Evolutionary conservation across 2,888 invertebrate genomes (phyloP).

Genomic region (Tethea ocularis): DNA sequence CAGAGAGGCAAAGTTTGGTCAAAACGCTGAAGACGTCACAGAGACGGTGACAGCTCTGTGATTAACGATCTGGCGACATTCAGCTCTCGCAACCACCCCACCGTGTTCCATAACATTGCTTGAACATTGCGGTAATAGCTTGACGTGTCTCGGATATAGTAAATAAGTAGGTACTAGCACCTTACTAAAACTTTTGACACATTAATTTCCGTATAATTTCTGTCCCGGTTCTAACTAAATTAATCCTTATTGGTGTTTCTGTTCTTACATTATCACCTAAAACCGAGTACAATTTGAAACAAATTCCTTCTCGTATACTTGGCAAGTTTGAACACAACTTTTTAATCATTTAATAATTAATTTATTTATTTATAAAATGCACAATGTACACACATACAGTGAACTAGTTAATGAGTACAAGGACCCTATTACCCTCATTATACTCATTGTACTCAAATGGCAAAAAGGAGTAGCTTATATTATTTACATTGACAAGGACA

Average conservation of each 20-base stretch:
- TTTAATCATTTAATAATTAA: too few relatives aligned
- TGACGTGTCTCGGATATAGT: background rate
- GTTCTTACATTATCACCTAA: too few relatives aligned
- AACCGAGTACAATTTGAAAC: too few relatives aligned
- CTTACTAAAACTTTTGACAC: background rate
- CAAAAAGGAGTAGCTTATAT: too few relatives aligned
- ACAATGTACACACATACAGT: too few relatives aligned
- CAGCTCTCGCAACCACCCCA: constrained; percentile 27
- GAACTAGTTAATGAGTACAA: too few relatives aligned
- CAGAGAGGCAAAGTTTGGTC: constrained; percentile 58
- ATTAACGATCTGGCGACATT: constrained; percentile 69
- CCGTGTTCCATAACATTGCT: background rate
- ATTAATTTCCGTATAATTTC: background rate
- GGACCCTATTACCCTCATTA: too few relatives aligned
- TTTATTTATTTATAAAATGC: too few relatives aligned
- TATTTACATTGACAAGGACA: too few relatives aligned
- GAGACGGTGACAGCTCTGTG: constrained; percentile 59
- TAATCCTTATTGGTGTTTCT: background rate
- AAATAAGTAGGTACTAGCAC: background rate
- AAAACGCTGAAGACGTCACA: constrained; percentile 56
- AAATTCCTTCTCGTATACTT: too few relatives aligned
- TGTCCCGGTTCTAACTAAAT: background rate
- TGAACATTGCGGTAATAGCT: background rate
- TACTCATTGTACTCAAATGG: too few relatives aligned
- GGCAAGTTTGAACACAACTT: too few relatives aligned